Conservation (phyloP, 2,797 vertebrate genomes). For the Tapirus indicus region DNA sequence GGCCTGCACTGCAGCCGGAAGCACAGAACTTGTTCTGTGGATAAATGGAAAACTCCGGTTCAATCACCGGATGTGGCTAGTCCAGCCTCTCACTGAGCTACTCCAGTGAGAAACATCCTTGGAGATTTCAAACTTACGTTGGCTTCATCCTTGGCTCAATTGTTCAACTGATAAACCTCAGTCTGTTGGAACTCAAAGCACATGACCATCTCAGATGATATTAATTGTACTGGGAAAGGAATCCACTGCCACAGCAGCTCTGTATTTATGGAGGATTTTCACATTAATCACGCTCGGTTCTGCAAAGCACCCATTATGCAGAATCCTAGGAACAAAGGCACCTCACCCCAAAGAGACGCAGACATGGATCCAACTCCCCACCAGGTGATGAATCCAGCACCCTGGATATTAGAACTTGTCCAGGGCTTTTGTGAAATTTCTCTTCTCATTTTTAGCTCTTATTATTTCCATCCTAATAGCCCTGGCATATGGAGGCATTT, state of each 20-base stretch:
- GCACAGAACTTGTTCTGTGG: slow-evolving; percentile 79
- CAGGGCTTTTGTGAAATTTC: not conserved
- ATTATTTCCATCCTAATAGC: not conserved
- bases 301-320: not conserved
- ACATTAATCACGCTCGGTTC: not conserved
- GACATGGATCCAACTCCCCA: not conserved
- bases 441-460: not conserved
- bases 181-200: slow-evolving; percentile 47
- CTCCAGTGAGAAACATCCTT: not conserved
- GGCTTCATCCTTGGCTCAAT: slow-evolving; percentile 33
- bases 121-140: not conserved
- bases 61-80: slow-evolving; percentile 48
- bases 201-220: not conserved
- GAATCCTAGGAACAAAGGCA: not conserved
- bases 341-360: not conserved
- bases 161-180: not conserved
- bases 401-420: not conserved
- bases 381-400: not conserved
- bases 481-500: not conserved
- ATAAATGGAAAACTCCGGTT: slow-evolving; percentile 81
- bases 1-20: slow-evolving; percentile 75
- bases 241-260: not conserved
- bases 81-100: not conserved
- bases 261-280: slow-evolving; percentile 32
- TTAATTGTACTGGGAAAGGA: slow-evolving; percentile 31